Conservation (phyloP, 2,113 vertebrate genomes). For the Hyla sarda region DNA sequence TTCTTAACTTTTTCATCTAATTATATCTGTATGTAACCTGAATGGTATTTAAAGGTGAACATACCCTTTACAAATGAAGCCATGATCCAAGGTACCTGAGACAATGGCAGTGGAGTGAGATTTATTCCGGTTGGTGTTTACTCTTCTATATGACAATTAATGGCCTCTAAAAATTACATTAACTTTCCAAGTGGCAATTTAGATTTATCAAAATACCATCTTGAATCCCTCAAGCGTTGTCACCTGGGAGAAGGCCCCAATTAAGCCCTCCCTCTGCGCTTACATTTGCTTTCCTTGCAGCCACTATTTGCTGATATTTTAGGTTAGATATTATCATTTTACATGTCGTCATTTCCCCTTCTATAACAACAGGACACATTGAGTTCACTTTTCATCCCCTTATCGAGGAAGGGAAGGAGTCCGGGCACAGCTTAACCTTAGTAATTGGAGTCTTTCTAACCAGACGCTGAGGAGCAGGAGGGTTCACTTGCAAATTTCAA, state of each 20-base stretch:
- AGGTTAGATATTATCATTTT: conserved; percentile 50
- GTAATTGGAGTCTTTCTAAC: conserved; percentile 23
- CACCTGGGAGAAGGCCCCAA: conserved; percentile 1
- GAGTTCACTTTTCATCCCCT: conserved; percentile 20
- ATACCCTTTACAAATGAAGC: background rate
- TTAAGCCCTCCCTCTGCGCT: conserved; percentile 22
- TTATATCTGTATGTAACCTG: background rate
- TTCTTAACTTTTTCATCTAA: background rate
- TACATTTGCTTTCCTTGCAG: background rate
- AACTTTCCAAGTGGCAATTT: background rate
- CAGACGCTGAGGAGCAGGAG: background rate
- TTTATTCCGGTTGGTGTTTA: background rate
- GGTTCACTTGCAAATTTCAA: background rate
- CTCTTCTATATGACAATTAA: conserved; percentile 31
- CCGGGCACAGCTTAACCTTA: background rate
- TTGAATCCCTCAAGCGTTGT: background rate
- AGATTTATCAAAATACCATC: conserved; percentile 56
- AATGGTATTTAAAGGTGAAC: background rate
- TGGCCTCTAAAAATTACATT: conserved; percentile 17
- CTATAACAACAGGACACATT: conserved; percentile 10
- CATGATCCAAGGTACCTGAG: background rate
- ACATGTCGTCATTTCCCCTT: background rate
- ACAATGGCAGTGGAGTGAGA: background rate
- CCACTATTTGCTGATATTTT: conserved; percentile 45
- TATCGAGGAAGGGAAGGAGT: conserved; percentile 8